phyloP scores from a whole-genome alignment of 2,888 invertebrate genomes.

The Acanthosepion lycidas region DNA sequence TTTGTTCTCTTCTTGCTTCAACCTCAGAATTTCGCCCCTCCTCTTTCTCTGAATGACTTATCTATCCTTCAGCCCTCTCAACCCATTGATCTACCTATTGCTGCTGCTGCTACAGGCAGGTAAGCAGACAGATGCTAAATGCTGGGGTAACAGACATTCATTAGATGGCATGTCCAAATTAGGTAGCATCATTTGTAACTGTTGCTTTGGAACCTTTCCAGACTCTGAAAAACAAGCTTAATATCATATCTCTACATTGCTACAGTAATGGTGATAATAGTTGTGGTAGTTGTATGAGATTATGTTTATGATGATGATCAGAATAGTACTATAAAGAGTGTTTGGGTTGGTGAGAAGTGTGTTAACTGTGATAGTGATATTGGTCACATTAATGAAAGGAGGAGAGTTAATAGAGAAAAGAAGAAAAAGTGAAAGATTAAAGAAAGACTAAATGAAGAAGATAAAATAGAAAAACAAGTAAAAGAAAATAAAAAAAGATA shows the following conservation, averaged over 20 bases:
- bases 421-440: no score
- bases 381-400: not conserved
- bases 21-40: not conserved
- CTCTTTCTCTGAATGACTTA: not conserved
- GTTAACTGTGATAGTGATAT: not conserved
- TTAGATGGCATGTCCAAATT: slow-evolving; percentile 46
- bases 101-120: not conserved
- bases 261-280: not conserved
- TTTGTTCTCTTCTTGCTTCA: no score
- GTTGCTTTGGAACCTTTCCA: slow-evolving; percentile 36
- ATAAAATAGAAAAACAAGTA: not conserved
- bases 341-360: not conserved
- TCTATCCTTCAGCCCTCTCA: not conserved
- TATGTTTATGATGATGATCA: not conserved
- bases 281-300: not conserved
- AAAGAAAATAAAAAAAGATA: not conserved
- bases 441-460: not conserved
- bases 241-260: not conserved
- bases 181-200: not conserved
- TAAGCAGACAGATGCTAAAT: not conserved
- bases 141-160: not conserved
- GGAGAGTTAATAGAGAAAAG: not conserved
- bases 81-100: not conserved
- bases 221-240: not conserved
- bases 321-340: not conserved